These are phyloP conservation scores for Tenthredo distinguenda DNA, from an alignment of 2,888 invertebrate species.

Conservation along the genomic window DNA sequence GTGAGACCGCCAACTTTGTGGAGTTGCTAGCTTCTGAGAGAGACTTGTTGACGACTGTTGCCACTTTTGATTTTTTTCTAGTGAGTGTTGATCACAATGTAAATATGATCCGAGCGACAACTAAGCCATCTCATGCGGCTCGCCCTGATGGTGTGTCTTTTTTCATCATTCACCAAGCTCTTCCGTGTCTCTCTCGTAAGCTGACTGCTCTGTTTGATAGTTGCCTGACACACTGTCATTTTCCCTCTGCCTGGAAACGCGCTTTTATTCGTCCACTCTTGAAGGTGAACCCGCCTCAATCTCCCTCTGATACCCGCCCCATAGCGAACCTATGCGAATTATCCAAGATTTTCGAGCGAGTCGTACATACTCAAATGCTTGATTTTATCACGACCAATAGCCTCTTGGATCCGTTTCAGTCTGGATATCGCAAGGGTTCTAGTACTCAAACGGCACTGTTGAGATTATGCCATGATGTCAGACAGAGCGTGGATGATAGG, in stretches of 20 bases:
- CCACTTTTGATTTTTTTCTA: background rate
- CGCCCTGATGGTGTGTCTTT: background rate
- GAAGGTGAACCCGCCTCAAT: too few species aligned
- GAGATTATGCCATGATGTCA: too few species aligned
- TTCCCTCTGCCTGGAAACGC: background rate
- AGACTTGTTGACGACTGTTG: background rate
- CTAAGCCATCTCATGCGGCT: background rate
- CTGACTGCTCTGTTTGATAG: background rate
- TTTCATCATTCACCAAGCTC: background rate
- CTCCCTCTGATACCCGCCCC: too few species aligned
- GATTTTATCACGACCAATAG: too few species aligned
- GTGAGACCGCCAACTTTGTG: background rate
- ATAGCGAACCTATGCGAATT: too few species aligned
- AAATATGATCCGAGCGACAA: background rate
- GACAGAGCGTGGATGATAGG: too few species aligned
- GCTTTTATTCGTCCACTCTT: slow-evolving; percentile 6
- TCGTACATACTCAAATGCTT: too few species aligned
- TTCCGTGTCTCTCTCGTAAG: background rate
- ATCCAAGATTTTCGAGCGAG: too few species aligned
- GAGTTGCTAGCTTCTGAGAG: background rate
- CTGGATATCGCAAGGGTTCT: too few species aligned
- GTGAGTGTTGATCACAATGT: background rate
- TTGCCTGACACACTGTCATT: background rate
- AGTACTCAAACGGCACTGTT: too few species aligned
- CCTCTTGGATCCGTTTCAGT: too few species aligned